Base-by-base conservation (phyloP, 2,113 vertebrate genomes). In the Cyprinodon brontotheroides region DNA sequence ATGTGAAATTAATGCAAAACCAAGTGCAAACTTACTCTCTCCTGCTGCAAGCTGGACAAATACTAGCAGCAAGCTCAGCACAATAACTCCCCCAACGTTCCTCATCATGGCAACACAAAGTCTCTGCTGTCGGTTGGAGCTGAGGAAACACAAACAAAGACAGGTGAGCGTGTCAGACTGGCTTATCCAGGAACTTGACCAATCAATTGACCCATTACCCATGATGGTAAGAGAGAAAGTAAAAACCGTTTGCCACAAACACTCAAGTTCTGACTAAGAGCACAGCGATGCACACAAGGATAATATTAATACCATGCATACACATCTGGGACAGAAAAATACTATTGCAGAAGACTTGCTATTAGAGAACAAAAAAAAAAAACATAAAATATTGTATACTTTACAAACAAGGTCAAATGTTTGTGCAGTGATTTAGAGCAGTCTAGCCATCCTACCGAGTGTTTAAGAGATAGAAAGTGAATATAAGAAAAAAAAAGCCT, bases 51-150 rank as follows among this genome's bases (percentile, higher is more conserved):
- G 45, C 0, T 7, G 39, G 5, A 70, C 22, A 47, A 84, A 72
- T 37, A 77, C n/a, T 4, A 84, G 43, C 61, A 93, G 64, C 57
- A 83, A 60, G 65, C 89, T 17, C 73, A 89, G 67, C 48, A 83
- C 67, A 41, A 43, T 4, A 22, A 43, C 47, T 68, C 70, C 82
- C 15, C 61, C 0, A 5, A 40, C n/a, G 10, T 78, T 77, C 65
- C 61, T 87, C 92, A 92, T 92, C 79, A 7, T 89, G 82, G 79
- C 79, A 82, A 80, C 70, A 67, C 63, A 73, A 64, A 69, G 22
- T 59, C 22, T 79, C 7, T 29, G 37, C 82, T 89, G 78, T 45
- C 48, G 72, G 68, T 60, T 8, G 17, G 50, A 37, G 61, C 17
- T 8, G n/a, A 57, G 29, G 8, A 29, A 70, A 73, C 76, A 60